Percentiles rank a stretch among this genome's conserved stretches.
phyloP scores from a whole-genome alignment of 1,140 invertebrate genomes.

The Gonatopus flavifemur region DNA sequence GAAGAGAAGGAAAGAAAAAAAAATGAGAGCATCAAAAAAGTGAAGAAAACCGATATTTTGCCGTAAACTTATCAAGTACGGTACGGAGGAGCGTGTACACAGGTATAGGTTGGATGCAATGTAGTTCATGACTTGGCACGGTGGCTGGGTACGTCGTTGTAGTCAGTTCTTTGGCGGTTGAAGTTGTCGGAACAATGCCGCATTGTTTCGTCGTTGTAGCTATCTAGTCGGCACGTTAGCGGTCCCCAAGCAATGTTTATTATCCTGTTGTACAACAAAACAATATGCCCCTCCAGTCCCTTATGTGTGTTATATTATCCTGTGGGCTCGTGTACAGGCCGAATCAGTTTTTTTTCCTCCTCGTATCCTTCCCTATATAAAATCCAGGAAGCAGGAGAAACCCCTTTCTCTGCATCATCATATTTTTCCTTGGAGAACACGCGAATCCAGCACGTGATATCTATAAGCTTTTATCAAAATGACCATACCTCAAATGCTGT shows the following conservation, averaged over 20 bases:
- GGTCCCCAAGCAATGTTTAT: constrained; percentile 34
- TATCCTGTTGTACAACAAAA: constrained; percentile 37
- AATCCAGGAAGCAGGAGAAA: constrained; percentile 13
- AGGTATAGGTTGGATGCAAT: too few relatives aligned
- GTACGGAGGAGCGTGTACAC: too few relatives aligned
- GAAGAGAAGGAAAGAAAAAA: too few relatives aligned
- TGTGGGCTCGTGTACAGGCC: constrained; percentile 18
- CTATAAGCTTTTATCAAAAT: too few relatives aligned
- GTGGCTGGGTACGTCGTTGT: too few relatives aligned
- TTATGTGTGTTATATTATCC: constrained; percentile 31
- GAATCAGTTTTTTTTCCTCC: constrained; percentile 31
- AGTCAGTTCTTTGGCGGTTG: constrained; percentile 17
- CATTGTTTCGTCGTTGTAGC: constrained; percentile 45
- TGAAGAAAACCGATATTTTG: too few relatives aligned
- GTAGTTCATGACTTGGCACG: too few relatives aligned
- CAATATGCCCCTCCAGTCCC: constrained; percentile 21
- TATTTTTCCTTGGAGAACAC: constrained; percentile 4
- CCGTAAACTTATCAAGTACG: too few relatives aligned
- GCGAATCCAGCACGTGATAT: background rate
- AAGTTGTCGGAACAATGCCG: constrained; percentile 51
- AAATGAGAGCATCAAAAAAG: too few relatives aligned
- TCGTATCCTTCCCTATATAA: too few relatives aligned
- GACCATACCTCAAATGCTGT: too few relatives aligned
- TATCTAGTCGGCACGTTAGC: constrained; percentile 37
- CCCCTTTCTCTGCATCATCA: background rate